Percentiles rank a stretch among this genome's conserved stretches.
Evolutionary conservation across 2,113 vertebrate species (phyloP).

Genomic region (Pheucticus melanocephalus): DNA sequence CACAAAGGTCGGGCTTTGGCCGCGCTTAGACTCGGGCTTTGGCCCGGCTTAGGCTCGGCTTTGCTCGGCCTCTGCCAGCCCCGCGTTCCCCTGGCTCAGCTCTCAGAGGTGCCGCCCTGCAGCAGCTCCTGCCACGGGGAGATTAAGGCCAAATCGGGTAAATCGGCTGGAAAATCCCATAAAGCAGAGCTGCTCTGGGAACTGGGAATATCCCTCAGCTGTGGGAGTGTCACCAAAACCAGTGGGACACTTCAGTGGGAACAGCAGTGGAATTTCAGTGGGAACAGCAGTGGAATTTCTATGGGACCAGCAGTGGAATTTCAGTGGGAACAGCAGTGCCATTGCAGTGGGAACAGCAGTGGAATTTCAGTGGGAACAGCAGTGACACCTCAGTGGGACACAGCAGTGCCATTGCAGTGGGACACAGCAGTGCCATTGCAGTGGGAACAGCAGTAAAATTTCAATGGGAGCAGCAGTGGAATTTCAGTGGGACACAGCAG

Average conservation of each 20-base stretch:
- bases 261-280: not conserved
- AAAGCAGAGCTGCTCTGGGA: rapidly evolving
- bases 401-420: rapidly evolving
- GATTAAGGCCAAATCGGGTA: rapidly evolving
- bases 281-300: too few relatives aligned
- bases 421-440: rapidly evolving
- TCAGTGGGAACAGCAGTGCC: not conserved
- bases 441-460: not conserved
- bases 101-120: rapidly evolving
- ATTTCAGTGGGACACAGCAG: too few relatives aligned
- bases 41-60: too few relatives aligned
- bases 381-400: rapidly evolving
- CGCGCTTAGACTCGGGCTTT: rapidly evolving
- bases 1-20: rapidly evolving
- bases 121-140: not conserved
- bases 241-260: too few relatives aligned
- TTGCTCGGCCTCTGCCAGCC: not conserved
- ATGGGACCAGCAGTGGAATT: rapidly evolving
- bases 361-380: rapidly evolving
- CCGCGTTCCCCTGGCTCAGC: not conserved
- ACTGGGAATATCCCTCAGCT: rapidly evolving
- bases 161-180: rapidly evolving
- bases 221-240: rapidly evolving
- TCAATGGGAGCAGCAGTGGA: too few relatives aligned
- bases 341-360: not conserved